Base-by-base conservation (phyloP, 2,113 vertebrate species). In the Clarias magur region DNA sequence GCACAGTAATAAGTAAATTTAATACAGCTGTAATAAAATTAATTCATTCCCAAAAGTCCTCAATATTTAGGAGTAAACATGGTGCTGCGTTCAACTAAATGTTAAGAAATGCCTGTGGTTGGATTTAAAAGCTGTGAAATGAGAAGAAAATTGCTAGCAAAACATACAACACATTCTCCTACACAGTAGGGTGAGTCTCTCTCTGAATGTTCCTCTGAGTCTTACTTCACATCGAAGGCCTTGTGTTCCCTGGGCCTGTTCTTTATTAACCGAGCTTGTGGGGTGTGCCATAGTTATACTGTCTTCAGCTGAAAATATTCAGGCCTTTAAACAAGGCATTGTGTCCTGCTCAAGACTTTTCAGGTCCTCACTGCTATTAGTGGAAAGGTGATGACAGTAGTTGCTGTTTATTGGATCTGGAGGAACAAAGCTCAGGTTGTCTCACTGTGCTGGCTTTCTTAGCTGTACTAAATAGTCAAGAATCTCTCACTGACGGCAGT, bases 381-480 rank as follows among this genome's bases (percentile, higher is more conserved):
- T 86, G 30, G 80, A 63, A 82, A 86, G 81, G 84, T 88, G 81
- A 90, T 90, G 89, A 89, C 80, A 87, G 86, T 81, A 27, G 25
- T 67, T 25, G 73, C 80, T 80, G 34, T 83, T 88, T 88, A 82
- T 86, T 83, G 48, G 57, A 62, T 21, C 27, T 34, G 30, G 19
- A 76, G 30, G 80, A 85, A 88, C 84, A 90, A 88, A 75, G 84
- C 84, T 88, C 59, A 88, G 84, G 63, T 86, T 86, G 89, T 89
- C 84, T 78, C 11, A 63, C 65, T 85, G 68, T 85, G 48, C 59
- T 34, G 80, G 23, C 80, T 78, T 15, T 85, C 27, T 34, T 54
- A 67, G 38, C 86, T 81, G 57, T 84, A 65, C 86, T 87, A 87
- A 89, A 83, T n/a, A 17, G 15, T 78, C 23, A 72, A 83, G 84